Evolutionary conservation across 92 coral and sea anemone species (phyloP).

Genomic region (Bergia puertoricense): DNA sequence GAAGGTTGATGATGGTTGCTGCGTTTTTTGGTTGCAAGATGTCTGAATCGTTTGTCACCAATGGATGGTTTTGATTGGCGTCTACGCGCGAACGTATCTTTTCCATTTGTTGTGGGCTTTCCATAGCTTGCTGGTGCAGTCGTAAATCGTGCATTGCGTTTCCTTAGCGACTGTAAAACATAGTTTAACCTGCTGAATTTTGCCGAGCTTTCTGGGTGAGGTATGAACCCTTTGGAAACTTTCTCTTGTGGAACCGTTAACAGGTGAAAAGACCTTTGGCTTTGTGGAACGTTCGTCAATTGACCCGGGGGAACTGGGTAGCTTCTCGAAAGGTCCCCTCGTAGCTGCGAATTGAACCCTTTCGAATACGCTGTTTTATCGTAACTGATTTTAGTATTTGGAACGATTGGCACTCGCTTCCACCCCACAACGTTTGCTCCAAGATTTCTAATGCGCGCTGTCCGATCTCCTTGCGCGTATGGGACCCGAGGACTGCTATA

Average conservation of each 20-base stretch:
- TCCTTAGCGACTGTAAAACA: constrained; percentile 13
- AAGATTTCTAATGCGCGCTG: neutral
- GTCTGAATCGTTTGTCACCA: neutral
- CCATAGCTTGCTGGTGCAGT: neutral
- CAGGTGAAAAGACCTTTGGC: neutral
- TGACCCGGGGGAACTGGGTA: neutral
- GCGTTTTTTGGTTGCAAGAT: neutral
- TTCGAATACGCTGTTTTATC: neutral
- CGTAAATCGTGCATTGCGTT: constrained; percentile 9
- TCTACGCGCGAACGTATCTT: neutral
- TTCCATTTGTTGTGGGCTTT: neutral
- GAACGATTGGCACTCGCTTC: neutral
- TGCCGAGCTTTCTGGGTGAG: neutral
- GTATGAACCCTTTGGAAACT: constrained; percentile 15
- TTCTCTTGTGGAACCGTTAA: neutral
- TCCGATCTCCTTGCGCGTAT: neutral
- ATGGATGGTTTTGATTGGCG: neutral
- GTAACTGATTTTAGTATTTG: neutral
- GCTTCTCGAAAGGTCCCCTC: neutral
- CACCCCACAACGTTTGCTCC: neutral
- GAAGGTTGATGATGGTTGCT: neutral
- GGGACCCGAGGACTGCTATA: neutral
- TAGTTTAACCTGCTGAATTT: neutral
- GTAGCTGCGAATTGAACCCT: neutral
- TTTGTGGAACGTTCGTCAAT: neutral